Evolutionary conservation across 2,888 invertebrate species (phyloP).

Genomic region (Eupithecia inturbata): DNA sequence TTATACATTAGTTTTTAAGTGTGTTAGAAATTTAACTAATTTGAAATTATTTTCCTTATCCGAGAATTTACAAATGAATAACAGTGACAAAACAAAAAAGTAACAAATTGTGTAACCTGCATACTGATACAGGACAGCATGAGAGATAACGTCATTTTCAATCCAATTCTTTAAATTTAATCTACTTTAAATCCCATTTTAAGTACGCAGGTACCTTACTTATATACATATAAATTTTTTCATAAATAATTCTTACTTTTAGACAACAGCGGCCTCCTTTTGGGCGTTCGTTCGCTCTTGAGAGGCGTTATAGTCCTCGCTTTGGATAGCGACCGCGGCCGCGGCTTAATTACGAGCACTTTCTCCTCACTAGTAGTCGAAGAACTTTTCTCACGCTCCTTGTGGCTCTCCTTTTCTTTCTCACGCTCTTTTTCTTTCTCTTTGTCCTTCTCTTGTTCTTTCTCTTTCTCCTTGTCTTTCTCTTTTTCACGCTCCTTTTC

Average conservation of each 20-base stretch:
- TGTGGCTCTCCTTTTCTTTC: slow-evolving; percentile 56
- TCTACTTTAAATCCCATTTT: no score
- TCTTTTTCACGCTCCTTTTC: slow-evolving; percentile 54
- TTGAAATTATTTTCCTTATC: no score
- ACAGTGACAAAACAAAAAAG: no score
- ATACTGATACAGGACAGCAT: no score
- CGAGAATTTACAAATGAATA: no score
- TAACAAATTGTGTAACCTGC: no score
- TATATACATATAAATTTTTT: no score
- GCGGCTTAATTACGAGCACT: slow-evolving; percentile 59
- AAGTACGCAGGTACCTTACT: no score
- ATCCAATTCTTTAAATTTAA: no score
- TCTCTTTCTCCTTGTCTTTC: slow-evolving; percentile 56
- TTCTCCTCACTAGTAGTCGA: slow-evolving; percentile 70
- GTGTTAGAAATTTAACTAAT: no score
- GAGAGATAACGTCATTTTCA: no score
- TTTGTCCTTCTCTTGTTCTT: slow-evolving; percentile 53
- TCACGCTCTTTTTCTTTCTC: slow-evolving; percentile 53
- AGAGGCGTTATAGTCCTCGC: slow-evolving; percentile 64
- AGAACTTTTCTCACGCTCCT: slow-evolving; percentile 60
- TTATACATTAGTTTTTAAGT: no score
- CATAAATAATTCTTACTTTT: slow-evolving; percentile 76
- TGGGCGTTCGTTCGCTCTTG: slow-evolving; percentile 67
- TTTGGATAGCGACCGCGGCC: slow-evolving; percentile 74
- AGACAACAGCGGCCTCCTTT: slow-evolving; percentile 67